Conservation (phyloP, 2,797 vertebrate species). For the Bradypus variegatus region DNA sequence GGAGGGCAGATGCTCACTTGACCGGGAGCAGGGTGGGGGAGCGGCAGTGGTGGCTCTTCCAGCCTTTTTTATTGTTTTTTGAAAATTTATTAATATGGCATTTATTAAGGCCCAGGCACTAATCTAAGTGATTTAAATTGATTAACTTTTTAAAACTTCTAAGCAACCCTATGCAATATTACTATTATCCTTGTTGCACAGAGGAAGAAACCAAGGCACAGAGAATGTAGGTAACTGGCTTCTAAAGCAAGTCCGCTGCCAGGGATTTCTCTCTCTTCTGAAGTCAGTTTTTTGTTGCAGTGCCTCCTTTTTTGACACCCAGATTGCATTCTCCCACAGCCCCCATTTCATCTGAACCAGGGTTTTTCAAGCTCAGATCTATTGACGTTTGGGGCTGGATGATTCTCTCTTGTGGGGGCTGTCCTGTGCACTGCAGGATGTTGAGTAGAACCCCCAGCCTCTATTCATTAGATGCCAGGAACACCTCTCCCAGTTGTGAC, state of each 20-base stretch:
- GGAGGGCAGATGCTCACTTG: neutral
- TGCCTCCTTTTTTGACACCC: neutral
- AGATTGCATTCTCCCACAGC: accelerated
- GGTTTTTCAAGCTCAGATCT: neutral
- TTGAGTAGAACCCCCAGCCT: neutral
- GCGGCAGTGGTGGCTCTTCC: too few relatives aligned
- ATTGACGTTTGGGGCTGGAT: neutral
- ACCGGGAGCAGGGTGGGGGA: neutral
- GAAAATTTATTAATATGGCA: too few relatives aligned
- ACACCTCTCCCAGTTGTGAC: neutral
- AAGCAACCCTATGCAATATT: too few relatives aligned
- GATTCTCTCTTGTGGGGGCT: neutral
- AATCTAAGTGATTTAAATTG: too few relatives aligned
- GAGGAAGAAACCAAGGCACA: too few relatives aligned
- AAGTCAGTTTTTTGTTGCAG: too few relatives aligned
- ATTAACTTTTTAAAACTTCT: too few relatives aligned
- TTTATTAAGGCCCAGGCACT: too few relatives aligned
- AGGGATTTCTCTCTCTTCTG: too few relatives aligned
- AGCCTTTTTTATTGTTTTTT: neutral
- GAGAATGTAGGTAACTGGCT: too few relatives aligned
- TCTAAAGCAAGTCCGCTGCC: too few relatives aligned
- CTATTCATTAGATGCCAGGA: neutral
- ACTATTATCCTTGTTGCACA: too few relatives aligned
- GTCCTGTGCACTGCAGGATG: neutral
- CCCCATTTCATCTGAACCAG: neutral